These are phyloP conservation scores for Barnardius zonarius DNA, from an alignment of 2,113 vertebrate genomes.

Conservation along the genomic window DNA sequence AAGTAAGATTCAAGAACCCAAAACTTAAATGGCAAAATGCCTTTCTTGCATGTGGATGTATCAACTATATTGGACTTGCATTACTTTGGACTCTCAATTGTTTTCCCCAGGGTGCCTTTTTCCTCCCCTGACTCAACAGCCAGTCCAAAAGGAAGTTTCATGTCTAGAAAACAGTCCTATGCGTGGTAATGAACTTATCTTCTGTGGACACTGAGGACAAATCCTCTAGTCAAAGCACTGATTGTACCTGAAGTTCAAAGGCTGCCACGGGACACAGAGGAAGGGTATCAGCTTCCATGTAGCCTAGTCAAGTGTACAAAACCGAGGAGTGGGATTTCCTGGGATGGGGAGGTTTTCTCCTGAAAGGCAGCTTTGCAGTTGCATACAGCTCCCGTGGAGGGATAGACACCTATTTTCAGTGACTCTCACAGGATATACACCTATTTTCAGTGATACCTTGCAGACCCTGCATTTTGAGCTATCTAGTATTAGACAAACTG, in stretches of 20 bases:
- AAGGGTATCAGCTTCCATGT: not conserved
- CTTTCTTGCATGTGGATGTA: not conserved
- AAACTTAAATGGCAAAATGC: not conserved
- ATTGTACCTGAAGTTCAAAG: not conserved
- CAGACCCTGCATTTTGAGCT: not conserved
- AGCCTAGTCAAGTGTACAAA: not conserved
- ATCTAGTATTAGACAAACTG: not conserved
- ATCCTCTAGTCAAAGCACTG: not conserved
- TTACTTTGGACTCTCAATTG: not conserved
- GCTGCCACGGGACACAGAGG: not conserved
- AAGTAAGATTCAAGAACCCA: not conserved
- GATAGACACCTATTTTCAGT: not conserved
- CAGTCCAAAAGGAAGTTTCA: not conserved
- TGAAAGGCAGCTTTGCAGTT: not conserved
- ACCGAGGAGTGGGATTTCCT: not conserved
- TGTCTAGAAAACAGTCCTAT: not conserved
- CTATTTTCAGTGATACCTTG: not conserved
- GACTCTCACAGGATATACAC: not conserved
- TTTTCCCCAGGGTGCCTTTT: not conserved
- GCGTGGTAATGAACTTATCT: not conserved
- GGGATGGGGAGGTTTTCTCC: not conserved
- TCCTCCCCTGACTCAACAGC: not conserved
- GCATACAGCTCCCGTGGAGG: not conserved
- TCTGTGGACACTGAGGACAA: not conserved
- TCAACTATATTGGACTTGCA: not conserved